Evolutionary conservation across 2,113 vertebrate genomes (phyloP), one percentile per base, ranked within the genome.

Genomic region (Chaetops frenatus): DNA sequence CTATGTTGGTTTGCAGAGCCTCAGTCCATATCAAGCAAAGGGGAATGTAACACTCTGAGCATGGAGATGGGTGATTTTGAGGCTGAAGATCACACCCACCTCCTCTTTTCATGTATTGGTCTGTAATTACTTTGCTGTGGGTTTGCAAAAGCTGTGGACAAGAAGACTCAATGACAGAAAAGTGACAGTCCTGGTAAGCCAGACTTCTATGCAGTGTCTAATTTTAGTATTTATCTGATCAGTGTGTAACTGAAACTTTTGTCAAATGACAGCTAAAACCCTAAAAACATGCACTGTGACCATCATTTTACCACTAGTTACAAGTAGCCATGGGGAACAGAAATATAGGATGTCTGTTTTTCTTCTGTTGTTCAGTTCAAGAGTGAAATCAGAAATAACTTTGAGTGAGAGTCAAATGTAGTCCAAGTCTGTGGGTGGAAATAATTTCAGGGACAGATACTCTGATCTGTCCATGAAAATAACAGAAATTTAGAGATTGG

Each of bases 151-250:
- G 61, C 38, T 45, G 47, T 54, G n/a, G 67, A 42, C 33, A 47
- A 60, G 58, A 86, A 29, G 69, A 73, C 40, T 12, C 77, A 64
- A 12, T 65, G 84, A 65, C 57, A 71, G 53, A 86, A 44, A 50
- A 51, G 58, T 73, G 86, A 78, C 78, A 89, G 25, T 48, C 67
- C 67, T 72, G 85, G 62, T 67, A 93, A 83, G 50, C 44, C 38
- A 67, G 72, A 61, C 42, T 48, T 81, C 57, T 62, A 25, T 0
- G 6, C 16, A 23, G 44, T 48, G 58, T 71, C 93, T 96, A 96
- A 92, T 86, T 93, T 89, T 93, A 94, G 88, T 58, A 42, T 77
- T 94, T 86, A 82, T 92, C 86, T 88, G 70, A 73, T 70, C 50
- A 82, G 36, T 86, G 70, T 56, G 29, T 84, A 78, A 51, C 54